phyloP scores from a whole-genome alignment of 2,113 vertebrate species.

The Gnathonemus longibarbis region DNA sequence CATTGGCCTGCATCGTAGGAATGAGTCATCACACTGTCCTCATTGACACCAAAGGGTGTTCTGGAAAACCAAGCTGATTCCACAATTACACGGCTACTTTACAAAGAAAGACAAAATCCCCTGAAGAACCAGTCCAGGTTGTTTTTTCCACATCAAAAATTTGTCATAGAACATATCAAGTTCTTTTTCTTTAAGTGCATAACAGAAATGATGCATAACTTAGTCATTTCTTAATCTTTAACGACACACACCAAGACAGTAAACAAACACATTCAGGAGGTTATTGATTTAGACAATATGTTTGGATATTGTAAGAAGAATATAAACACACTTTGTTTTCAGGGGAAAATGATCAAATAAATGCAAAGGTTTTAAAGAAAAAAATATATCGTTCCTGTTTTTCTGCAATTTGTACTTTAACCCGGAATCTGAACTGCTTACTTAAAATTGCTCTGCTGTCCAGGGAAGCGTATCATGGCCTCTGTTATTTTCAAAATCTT shows the following conservation, averaged over 20 bases:
- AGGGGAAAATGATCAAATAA: background rate
- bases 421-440: background rate
- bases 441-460: background rate
- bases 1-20: conserved; percentile 15
- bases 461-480: background rate
- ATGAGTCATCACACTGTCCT: background rate
- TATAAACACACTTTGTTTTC: background rate
- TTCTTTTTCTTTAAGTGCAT: background rate
- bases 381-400: background rate
- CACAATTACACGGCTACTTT: background rate
- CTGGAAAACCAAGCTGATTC: background rate
- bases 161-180: background rate
- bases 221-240: background rate
- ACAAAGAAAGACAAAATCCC: background rate
- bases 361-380: background rate
- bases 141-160: background rate
- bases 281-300: background rate
- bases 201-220: background rate
- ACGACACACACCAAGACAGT: background rate
- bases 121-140: background rate
- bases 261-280: background rate
- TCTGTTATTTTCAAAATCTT: background rate
- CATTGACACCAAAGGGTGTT: background rate
- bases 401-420: background rate
- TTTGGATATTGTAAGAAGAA: background rate